A percentile compares a stretch with the other conserved stretches of the same genome.
Evolutionary conservation across 1,140 invertebrate species (phyloP).

Genomic region (Argopecten irradians): DNA sequence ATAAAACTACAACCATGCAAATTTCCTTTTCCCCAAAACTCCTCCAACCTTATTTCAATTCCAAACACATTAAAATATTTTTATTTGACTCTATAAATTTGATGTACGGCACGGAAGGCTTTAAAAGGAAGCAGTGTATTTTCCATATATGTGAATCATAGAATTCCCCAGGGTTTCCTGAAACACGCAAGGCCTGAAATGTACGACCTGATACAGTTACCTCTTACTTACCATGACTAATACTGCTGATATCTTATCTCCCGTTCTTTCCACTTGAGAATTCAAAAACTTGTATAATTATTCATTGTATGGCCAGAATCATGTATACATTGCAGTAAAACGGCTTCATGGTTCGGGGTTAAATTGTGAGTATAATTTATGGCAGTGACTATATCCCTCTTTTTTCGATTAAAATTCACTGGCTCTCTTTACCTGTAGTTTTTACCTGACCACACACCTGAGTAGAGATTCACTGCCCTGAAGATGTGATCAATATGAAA

Average conservation of each 20-base stretch:
- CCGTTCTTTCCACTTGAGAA: not conserved
- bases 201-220: not conserved
- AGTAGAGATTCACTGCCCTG: not conserved
- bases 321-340: not conserved
- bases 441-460: slow-evolving; percentile 4
- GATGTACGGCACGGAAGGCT: not conserved
- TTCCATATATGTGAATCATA: not conserved
- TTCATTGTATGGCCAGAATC: not conserved
- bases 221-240: not conserved
- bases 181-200: not conserved
- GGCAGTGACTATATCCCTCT: not conserved
- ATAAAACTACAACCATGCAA: too few species aligned
- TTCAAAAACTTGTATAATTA: not conserved
- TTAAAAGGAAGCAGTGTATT: not conserved
- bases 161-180: not conserved
- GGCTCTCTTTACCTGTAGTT: not conserved
- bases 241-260: not conserved
- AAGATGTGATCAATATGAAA: not conserved
- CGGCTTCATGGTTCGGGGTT: not conserved
- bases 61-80: not conserved
- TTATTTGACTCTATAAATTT: not conserved
- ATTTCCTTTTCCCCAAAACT: too few species aligned
- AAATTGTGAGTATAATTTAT: not conserved
- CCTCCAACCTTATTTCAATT: not conserved
- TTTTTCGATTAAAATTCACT: not conserved